Percentiles rank a stretch among this genome's conserved stretches.
These are phyloP conservation scores for Callorhinus ursinus DNA, from an alignment of 2,113 vertebrate genomes.

Conservation along the genomic window DNA sequence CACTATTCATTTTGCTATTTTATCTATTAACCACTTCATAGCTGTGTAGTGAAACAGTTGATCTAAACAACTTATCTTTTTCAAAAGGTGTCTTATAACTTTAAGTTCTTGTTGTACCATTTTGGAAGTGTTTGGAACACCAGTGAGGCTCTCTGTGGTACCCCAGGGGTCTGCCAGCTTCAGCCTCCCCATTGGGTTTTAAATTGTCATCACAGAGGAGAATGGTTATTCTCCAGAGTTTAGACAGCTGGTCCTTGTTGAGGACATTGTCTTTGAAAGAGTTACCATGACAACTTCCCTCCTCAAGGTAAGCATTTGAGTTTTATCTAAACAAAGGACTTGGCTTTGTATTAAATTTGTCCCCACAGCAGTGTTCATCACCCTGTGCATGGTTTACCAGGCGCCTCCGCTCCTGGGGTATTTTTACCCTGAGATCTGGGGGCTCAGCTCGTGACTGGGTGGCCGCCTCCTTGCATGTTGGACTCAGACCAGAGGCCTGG, in stretches of 20 bases:
- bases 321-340: slow-evolving; percentile 18
- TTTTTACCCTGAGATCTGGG: neutral
- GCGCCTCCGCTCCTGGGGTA: neutral
- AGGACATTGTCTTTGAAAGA: slow-evolving; percentile 90
- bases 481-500: neutral
- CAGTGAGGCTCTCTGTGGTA: neutral
- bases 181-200: slow-evolving; percentile 85
- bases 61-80: slow-evolving; percentile 64
- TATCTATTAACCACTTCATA: neutral
- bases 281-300: slow-evolving; percentile 92
- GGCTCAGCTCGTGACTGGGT: neutral
- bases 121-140: slow-evolving; percentile 31
- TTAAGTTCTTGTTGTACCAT: slow-evolving; percentile 43
- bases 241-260: slow-evolving; percentile 92
- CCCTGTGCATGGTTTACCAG: neutral
- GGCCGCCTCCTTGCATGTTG: neutral
- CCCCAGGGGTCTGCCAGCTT: neutral
- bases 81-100: neutral
- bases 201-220: slow-evolving; percentile 91
- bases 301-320: slow-evolving; percentile 89
- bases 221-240: slow-evolving; percentile 93
- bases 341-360: slow-evolving; percentile 53
- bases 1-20: neutral
- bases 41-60: slow-evolving; percentile 62
- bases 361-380: slow-evolving; percentile 16